phyloP scores from a whole-genome alignment of 2,888 invertebrate genomes.

The Seladonia tumulorum region DNA sequence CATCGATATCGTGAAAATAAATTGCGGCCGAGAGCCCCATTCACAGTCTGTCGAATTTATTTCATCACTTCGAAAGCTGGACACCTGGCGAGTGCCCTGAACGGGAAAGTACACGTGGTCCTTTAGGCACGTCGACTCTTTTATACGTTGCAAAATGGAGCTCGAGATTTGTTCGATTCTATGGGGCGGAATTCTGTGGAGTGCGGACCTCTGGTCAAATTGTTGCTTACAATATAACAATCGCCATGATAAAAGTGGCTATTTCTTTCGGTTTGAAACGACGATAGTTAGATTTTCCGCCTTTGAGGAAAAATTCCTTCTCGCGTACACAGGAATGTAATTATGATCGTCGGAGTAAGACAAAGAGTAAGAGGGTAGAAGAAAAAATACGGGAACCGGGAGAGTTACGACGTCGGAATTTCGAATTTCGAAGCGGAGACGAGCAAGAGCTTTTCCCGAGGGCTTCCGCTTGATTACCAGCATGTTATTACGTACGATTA shows the following conservation, averaged over 20 bases:
- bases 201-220: background rate
- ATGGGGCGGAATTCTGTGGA: too few relatives aligned
- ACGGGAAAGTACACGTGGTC: background rate
- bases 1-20: background rate
- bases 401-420: background rate
- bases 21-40: background rate
- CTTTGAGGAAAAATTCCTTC: background rate
- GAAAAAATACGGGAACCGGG: background rate
- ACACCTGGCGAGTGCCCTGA: background rate
- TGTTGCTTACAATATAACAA: background rate
- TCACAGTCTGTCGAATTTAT: background rate
- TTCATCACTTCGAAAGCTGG: background rate
- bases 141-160: background rate
- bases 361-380: background rate
- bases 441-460: background rate
- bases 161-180: background rate
- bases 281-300: background rate
- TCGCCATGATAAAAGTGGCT: background rate
- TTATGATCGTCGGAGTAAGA: background rate
- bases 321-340: background rate
- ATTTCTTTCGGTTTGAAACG: background rate
- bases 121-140: background rate
- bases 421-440: background rate
- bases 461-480: background rate
- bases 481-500: background rate